Evolutionary conservation across 1,140 invertebrate species (phyloP).

Genomic region (Bombus turneri): DNA sequence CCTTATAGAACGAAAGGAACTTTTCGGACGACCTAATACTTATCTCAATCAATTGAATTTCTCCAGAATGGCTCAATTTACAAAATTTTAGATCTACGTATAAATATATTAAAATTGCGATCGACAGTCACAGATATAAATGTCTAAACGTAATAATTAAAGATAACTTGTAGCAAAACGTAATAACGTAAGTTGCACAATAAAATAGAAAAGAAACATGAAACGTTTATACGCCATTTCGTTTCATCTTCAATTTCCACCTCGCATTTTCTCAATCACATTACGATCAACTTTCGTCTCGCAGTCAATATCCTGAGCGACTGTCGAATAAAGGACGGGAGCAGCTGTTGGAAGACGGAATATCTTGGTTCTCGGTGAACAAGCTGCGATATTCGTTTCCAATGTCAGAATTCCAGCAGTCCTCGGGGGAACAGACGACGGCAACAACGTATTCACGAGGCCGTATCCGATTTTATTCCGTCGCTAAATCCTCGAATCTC

Average conservation of each 20-base stretch:
- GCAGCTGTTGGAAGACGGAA: background rate
- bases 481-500: slow-evolving; percentile 67
- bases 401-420: slow-evolving; percentile 19
- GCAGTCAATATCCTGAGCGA: slow-evolving; percentile 13
- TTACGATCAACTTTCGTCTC: background rate
- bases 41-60: too few species aligned
- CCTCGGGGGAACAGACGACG: slow-evolving; percentile 4
- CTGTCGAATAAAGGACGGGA: slow-evolving; percentile 22
- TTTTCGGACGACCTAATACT: too few species aligned
- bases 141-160: too few species aligned
- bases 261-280: background rate
- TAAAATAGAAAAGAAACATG: too few species aligned
- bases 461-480: slow-evolving; percentile 72
- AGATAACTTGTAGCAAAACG: too few species aligned
- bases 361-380: background rate
- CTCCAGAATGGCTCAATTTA: too few species aligned
- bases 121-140: too few species aligned
- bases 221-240: background rate
- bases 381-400: slow-evolving; percentile 50
- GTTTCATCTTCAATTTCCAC: background rate
- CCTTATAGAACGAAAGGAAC: too few species aligned
- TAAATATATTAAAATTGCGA: too few species aligned
- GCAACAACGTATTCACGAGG: slow-evolving; percentile 69
- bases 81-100: too few species aligned
- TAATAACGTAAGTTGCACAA: background rate